These are phyloP conservation scores for Coilia nasus DNA, from an alignment of 2,797 vertebrate genomes.

Conservation along the genomic window DNA sequence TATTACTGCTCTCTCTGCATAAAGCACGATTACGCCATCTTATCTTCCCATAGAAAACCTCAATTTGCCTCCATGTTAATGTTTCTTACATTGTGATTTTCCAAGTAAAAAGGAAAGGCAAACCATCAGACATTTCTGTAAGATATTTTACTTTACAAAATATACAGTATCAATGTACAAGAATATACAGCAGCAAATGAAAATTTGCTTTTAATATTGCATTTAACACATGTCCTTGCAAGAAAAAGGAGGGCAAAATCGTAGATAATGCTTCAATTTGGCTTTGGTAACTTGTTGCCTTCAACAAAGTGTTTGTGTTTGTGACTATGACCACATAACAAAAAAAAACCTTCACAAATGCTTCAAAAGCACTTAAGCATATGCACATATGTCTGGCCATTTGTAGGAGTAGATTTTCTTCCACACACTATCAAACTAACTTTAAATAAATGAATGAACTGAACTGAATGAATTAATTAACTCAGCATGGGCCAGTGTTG, in stretches of 20 bases:
- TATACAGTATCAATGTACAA: neutral
- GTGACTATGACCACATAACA: neutral
- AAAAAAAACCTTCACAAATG: neutral
- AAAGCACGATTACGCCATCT: no score
- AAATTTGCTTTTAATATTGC: no score
- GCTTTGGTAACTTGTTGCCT: neutral
- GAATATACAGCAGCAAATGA: neutral
- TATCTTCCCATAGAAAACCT: no score
- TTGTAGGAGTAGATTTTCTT: neutral
- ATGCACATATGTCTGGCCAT: neutral
- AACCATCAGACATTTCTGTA: neutral
- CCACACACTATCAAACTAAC: neutral
- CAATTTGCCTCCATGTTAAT: neutral
- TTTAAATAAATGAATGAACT: neutral
- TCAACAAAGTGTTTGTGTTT: neutral
- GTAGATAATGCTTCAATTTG: neutral
- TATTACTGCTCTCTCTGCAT: no score
- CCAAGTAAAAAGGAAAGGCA: no score
- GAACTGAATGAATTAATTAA: no score
- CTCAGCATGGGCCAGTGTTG: no score
- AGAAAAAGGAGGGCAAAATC: neutral
- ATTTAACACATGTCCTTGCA: neutral
- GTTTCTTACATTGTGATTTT: neutral
- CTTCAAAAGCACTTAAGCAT: neutral
- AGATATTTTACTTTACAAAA: conserved; percentile 7